These are phyloP conservation scores for Pterocles gutturalis DNA, from an alignment of 2,113 vertebrate species.

Conservation along the genomic window DNA sequence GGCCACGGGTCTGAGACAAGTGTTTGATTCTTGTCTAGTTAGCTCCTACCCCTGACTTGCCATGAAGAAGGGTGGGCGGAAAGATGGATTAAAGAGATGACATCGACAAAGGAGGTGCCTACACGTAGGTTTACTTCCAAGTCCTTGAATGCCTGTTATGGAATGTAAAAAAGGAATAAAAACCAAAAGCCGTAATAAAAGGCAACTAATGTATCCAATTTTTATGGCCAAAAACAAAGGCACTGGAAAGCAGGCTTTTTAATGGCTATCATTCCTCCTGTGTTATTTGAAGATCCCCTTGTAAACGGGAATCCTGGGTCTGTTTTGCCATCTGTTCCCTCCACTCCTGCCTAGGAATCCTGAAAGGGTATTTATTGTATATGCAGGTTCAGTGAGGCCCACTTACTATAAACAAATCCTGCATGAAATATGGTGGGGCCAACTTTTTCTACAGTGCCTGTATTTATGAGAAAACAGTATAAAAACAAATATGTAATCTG, in stretches of 20 bases:
- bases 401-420: slow-evolving; percentile 67
- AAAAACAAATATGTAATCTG: slow-evolving; percentile 63
- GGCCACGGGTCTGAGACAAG: neutral
- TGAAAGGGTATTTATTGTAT: slow-evolving; percentile 70
- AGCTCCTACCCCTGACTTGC: neutral
- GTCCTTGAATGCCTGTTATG: neutral
- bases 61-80: neutral
- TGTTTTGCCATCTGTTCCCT: slow-evolving; percentile 71
- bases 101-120: neutral
- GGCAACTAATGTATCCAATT: slow-evolving; percentile 17
- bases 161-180: neutral
- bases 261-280: slow-evolving; percentile 62
- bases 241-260: slow-evolving; percentile 50
- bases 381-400: slow-evolving; percentile 58
- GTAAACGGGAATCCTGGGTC: slow-evolving; percentile 66
- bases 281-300: slow-evolving; percentile 71
- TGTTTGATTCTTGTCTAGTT: neutral
- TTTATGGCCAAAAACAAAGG: slow-evolving; percentile 59
- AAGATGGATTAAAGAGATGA: neutral
- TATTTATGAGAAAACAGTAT: slow-evolving; percentile 60
- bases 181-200: slow-evolving; percentile 15
- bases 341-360: slow-evolving; percentile 62
- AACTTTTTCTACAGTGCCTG: slow-evolving; percentile 62
- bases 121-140: slow-evolving; percentile 1
- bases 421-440: slow-evolving; percentile 49